phyloP scores from a whole-genome alignment of 53 echinoderm and acorn worm genomes.

The Glandiceps talaboti region DNA sequence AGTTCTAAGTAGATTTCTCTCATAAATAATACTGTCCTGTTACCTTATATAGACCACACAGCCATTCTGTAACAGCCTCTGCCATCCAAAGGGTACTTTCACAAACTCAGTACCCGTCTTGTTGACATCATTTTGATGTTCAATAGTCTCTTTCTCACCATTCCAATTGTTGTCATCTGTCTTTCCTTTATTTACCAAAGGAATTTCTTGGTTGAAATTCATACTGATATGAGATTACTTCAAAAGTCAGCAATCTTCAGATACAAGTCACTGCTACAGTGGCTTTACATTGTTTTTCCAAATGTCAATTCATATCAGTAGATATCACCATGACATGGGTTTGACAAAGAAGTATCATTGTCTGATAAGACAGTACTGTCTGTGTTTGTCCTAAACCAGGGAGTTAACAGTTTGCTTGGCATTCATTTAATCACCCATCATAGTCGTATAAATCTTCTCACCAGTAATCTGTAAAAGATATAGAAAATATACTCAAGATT shows the following conservation, averaged over 20 bases:
- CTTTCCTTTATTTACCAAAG: not conserved
- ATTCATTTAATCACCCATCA: too few species aligned
- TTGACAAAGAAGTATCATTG: too few species aligned
- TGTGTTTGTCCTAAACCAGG: too few species aligned
- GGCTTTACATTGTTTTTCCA: not conserved
- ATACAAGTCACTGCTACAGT: slow-evolving; percentile 7
- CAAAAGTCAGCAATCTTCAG: not conserved
- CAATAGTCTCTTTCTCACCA: not conserved
- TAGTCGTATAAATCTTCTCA: too few species aligned
- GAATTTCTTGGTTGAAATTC: not conserved
- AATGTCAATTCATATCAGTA: too few species aligned
- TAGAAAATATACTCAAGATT: too few species aligned
- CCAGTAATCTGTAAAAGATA: too few species aligned
- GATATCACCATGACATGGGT: too few species aligned
- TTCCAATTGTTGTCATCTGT: not conserved
- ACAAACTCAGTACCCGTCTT: not conserved
- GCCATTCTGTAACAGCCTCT: slow-evolving; percentile 45
- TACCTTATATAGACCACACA: slow-evolving; percentile 63
- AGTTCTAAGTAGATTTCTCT: too few species aligned
- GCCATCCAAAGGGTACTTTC: slow-evolving; percentile 67
- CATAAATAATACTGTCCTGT: too few species aligned
- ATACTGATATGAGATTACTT: not conserved
- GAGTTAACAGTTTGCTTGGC: too few species aligned
- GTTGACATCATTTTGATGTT: not conserved
- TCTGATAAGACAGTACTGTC: too few species aligned